Percentiles rank a stretch among this genome's conserved stretches.
Evolutionary conservation across 2,113 vertebrate genomes (phyloP).

Genomic region (Campylorhamphus procurvoides): DNA sequence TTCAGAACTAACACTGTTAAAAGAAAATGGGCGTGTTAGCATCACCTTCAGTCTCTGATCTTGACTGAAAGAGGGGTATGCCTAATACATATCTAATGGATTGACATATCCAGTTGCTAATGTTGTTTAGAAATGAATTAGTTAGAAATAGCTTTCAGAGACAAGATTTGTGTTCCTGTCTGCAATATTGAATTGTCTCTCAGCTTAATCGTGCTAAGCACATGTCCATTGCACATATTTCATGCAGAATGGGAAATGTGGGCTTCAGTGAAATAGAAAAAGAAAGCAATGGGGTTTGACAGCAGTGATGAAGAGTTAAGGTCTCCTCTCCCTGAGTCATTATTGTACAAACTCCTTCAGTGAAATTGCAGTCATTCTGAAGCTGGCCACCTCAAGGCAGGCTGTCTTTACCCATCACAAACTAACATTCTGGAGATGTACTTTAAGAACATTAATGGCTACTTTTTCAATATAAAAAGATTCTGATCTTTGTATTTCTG

Average conservation of each 20-base stretch:
- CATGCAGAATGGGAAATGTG: background rate
- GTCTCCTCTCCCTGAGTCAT: background rate
- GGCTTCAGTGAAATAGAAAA: background rate
- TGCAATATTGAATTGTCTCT: background rate
- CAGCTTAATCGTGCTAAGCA: background rate
- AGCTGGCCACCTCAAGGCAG: background rate
- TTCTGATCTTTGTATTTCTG: background rate
- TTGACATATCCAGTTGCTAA: background rate
- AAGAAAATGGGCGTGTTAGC: background rate
- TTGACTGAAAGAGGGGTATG: background rate
- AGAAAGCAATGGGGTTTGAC: background rate
- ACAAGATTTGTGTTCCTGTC: background rate
- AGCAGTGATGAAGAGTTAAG: background rate
- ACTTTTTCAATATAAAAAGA: background rate
- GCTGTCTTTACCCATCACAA: background rate
- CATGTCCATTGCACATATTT: background rate
- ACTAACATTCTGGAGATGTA: background rate
- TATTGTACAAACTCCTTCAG: background rate
- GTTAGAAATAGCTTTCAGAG: background rate
- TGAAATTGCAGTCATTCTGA: background rate
- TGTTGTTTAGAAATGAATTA: background rate
- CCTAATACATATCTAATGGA: background rate
- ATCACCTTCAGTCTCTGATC: background rate
- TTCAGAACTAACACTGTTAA: background rate
- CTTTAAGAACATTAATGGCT: background rate